These are phyloP conservation scores for Abramis brama DNA, from an alignment of 2,113 vertebrate genomes.

Conservation along the genomic window DNA sequence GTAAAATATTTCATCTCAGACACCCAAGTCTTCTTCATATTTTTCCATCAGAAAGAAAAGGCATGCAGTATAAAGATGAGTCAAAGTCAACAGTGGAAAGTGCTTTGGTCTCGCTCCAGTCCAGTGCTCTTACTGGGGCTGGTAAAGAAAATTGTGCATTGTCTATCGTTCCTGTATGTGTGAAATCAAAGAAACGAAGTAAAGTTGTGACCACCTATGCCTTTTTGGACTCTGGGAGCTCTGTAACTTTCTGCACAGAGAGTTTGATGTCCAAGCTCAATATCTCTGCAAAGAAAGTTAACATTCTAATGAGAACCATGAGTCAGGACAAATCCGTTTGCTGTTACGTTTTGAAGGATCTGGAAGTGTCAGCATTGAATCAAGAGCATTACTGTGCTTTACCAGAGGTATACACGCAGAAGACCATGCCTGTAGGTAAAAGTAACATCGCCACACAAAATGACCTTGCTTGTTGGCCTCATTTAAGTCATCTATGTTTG, in stretches of 20 bases:
- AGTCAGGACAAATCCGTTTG: no score
- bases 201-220: not conserved
- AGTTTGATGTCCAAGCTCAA: no score
- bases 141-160: not conserved
- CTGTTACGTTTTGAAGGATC: no score
- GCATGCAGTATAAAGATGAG: not conserved
- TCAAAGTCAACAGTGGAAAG: not conserved
- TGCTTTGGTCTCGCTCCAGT: not conserved
- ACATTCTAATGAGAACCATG: no score
- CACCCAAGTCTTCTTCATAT: no score
- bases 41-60: no score
- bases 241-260: no score
- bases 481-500: not conserved
- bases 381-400: no score
- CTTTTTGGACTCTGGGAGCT: not conserved
- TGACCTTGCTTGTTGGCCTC: not conserved
- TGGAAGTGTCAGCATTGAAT: no score
- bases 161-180: conserved; percentile 5
- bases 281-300: no score
- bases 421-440: not conserved
- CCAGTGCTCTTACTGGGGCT: no score
- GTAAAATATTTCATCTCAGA: no score
- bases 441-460: not conserved
- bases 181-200: not conserved
- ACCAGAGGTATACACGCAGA: not conserved